Base-by-base conservation (phyloP, 2,797 vertebrate species). In the Sebastolobus alascanus region DNA sequence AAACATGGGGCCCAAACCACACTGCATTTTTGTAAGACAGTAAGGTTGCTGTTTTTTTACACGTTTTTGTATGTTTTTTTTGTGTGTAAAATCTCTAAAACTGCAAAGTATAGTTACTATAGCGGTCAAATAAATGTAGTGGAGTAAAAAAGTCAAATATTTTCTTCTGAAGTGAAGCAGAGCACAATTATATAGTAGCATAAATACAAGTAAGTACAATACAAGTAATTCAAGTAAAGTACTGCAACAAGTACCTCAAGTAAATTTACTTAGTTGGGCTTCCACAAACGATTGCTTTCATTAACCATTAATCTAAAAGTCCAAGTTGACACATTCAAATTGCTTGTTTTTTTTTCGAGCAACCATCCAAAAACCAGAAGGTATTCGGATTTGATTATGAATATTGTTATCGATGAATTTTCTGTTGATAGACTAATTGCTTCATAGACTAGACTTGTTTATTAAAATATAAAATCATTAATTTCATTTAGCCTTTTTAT, bases 281-380 rank as follows among this genome's bases (percentile, higher is more conserved):
- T 2, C 29, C 40, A 61, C n/a, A 63, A 18, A 2, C 1, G 1
- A 12, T 25, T n/a, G 5, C 0, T 61, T 40, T 18, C 0, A 20
- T 56, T 38, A 4, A 18, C 0, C 8, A 59, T 67, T 33, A 6
- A 35, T 29, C 31, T 66, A 31, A 66, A 22, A 40, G 43, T 54
- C 1, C n/a, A 65, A 37, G 43, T 27, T 2, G 8, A 63, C 12
- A 50, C 22, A 18, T 61, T 22, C 29, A 50, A 11, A 46, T 31
- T 14, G 12, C 5, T 66, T 59, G 3, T 25, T 70, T 31, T 33
- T 38, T 33, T 11, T 25, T n/a, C 2, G 4, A 52, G 31, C 50
- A 74, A 20, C 46, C 27, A 56, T 75, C 2, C n/a, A 58, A 50
- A 52, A 31, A 37, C 55, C 8, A 3, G 33, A 60, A 2, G 2